Evolutionary conservation across 2,113 vertebrate genomes (phyloP).

Genomic region (Scomber scombrus): DNA sequence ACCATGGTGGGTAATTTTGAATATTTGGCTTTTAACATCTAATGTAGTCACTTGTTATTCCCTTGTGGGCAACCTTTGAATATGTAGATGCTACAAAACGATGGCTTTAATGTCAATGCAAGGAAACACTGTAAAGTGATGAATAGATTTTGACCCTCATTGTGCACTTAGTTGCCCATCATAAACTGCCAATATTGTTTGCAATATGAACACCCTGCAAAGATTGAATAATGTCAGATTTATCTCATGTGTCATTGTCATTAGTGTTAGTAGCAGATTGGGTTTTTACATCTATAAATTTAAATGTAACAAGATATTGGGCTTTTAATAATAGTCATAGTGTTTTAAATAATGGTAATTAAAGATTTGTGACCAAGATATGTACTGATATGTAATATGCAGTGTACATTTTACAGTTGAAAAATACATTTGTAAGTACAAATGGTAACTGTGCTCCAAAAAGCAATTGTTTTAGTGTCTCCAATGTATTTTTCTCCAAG

Average conservation of each 20-base stretch:
- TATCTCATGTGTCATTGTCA: not conserved
- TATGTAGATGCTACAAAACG: not conserved
- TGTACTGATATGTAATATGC: too few relatives aligned
- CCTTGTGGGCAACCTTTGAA: not conserved
- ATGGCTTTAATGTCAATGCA: not conserved
- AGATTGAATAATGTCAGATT: not conserved
- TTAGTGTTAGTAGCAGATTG: not conserved
- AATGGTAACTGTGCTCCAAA: too few relatives aligned
- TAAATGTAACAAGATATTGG: too few relatives aligned
- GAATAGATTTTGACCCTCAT: not conserved
- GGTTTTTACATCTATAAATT: too few relatives aligned
- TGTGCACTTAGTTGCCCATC: not conserved
- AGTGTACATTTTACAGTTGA: too few relatives aligned
- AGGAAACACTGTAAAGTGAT: too few relatives aligned
- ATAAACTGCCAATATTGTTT: not conserved
- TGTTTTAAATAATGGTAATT: too few relatives aligned
- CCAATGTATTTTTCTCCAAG: too few relatives aligned
- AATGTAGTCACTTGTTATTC: not conserved
- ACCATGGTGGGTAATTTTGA: not conserved
- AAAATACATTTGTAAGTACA: too few relatives aligned
- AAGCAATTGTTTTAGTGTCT: not conserved
- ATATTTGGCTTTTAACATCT: not conserved
- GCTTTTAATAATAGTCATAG: too few relatives aligned
- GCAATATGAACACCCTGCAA: not conserved
- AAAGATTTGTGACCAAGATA: too few relatives aligned